These are phyloP conservation scores for Rhynchomys soricoides DNA, from an alignment of 2,113 vertebrate genomes.

Conservation along the genomic window DNA sequence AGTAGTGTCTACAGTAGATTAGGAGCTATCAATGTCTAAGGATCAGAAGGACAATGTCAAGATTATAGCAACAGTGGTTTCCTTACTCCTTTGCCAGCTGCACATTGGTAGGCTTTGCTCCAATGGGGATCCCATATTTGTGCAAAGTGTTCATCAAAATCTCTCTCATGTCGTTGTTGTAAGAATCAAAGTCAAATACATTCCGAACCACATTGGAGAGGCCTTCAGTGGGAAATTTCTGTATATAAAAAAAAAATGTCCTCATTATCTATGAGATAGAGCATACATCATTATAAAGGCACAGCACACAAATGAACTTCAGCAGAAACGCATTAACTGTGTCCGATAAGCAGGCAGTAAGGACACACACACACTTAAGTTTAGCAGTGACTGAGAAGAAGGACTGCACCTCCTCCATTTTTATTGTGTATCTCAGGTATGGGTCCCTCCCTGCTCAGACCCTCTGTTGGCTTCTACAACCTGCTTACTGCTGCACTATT, in stretches of 20 bases:
- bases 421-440: not conserved
- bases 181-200: constrained; percentile 99
- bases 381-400: not conserved
- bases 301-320: not conserved
- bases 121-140: constrained; percentile 96
- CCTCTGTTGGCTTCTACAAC: not conserved
- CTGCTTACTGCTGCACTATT: not conserved
- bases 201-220: constrained; percentile 95
- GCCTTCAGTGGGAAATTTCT: constrained; percentile 97
- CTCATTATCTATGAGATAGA: constrained; percentile 59
- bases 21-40: constrained; percentile 67
- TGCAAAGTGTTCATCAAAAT: constrained; percentile 93
- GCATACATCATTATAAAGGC: not conserved
- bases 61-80: constrained; percentile 73
- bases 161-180: constrained; percentile 94
- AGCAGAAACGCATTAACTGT: not conserved
- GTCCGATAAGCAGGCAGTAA: not conserved
- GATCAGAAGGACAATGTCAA: constrained; percentile 60
- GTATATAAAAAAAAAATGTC: constrained; percentile 53
- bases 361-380: not conserved
- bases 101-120: constrained; percentile 93
- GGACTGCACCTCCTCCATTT: too few species aligned
- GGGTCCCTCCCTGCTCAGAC: not conserved
- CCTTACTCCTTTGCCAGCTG: constrained; percentile 99
- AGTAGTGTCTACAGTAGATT: constrained; percentile 73